These are phyloP conservation scores for Apamea crenata DNA, from an alignment of 2,888 invertebrate genomes.

Conservation along the genomic window DNA sequence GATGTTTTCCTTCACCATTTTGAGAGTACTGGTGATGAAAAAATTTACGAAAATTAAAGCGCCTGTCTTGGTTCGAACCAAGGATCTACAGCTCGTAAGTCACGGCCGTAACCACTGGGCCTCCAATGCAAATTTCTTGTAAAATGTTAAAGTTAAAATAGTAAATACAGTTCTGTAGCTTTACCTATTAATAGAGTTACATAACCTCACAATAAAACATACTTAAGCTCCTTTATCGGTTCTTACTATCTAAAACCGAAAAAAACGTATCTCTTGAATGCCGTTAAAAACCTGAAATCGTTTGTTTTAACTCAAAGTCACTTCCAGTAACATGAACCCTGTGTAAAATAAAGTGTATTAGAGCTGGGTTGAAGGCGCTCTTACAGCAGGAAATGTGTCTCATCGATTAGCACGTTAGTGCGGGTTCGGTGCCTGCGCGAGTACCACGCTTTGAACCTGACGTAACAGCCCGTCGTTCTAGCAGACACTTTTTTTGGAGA, in stretches of 20 bases:
- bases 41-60: too few relatives aligned
- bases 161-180: background rate
- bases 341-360: slow-evolving; percentile 74
- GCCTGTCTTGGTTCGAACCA: too few relatives aligned
- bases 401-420: slow-evolving; percentile 84
- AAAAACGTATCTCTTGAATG: background rate
- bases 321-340: slow-evolving; percentile 51
- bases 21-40: too few relatives aligned
- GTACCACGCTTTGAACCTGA: slow-evolving; percentile 71
- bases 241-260: background rate
- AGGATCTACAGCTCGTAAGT: too few relatives aligned
- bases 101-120: too few relatives aligned
- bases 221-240: background rate
- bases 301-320: slow-evolving; percentile 16
- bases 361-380: slow-evolving; percentile 71
- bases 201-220: background rate
- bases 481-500: slow-evolving; percentile 42
- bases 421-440: slow-evolving; percentile 77
- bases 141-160: background rate
- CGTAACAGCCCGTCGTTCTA: slow-evolving; percentile 62
- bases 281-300: background rate
- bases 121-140: background rate
- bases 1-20: too few relatives aligned
- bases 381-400: slow-evolving; percentile 80
- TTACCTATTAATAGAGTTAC: background rate